Conservation (phyloP, 1,140 invertebrate species). For the Drosophila athabasca region DNA sequence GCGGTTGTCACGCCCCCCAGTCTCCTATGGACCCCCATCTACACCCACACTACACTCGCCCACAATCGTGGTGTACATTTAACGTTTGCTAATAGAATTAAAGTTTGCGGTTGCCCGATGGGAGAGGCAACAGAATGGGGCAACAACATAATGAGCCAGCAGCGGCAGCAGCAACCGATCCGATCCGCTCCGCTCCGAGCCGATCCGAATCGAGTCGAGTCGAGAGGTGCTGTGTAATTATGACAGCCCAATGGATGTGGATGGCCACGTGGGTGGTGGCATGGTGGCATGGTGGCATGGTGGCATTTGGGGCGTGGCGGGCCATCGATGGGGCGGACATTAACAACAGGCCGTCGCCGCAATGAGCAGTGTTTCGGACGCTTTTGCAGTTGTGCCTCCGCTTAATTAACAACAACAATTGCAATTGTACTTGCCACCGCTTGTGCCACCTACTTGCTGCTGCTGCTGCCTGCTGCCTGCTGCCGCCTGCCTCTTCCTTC, state of each 20-base stretch:
- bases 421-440: slow-evolving; percentile 50
- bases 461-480: neutral
- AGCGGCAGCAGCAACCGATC: slow-evolving; percentile 10
- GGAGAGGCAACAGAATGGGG: neutral
- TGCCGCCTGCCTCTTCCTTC: slow-evolving; percentile 6
- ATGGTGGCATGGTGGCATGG: no score
- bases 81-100: slow-evolving; percentile 83
- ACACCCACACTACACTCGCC: neutral
- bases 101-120: slow-evolving; percentile 66
- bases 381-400: slow-evolving; percentile 51
- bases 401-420: slow-evolving; percentile 81
- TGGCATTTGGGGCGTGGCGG: slow-evolving; percentile 18
- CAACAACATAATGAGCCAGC: slow-evolving; percentile 61
- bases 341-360: slow-evolving; percentile 42
- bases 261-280: slow-evolving; percentile 9
- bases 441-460: neutral
- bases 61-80: slow-evolving; percentile 57
- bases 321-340: slow-evolving; percentile 33
- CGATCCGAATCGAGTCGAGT: neutral
- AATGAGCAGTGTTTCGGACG: slow-evolving; percentile 26
- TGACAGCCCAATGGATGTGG: slow-evolving; percentile 49
- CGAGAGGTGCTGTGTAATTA: slow-evolving; percentile 55
- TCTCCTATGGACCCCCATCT: neutral
- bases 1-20: slow-evolving; percentile 9
- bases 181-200: slow-evolving; percentile 18